Evolutionary conservation across 2,113 vertebrate genomes (phyloP).

Genomic region (Poicephalus gulielmi): DNA sequence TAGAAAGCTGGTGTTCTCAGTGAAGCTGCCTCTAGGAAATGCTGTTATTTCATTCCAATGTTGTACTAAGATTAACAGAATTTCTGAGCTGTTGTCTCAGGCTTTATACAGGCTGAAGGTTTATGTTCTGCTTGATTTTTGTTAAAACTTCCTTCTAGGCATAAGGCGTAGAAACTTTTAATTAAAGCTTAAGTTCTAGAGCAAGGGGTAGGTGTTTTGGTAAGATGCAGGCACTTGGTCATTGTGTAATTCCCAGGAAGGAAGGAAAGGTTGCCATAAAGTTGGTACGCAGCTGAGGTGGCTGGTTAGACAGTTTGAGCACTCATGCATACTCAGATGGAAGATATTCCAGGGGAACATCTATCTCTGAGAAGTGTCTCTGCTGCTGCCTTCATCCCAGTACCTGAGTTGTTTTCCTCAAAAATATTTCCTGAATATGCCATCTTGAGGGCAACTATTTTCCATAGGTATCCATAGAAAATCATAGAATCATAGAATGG

Average conservation of each 20-base stretch:
- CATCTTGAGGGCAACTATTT: not conserved
- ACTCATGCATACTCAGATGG: not conserved
- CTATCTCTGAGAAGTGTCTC: not conserved
- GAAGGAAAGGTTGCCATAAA: not conserved
- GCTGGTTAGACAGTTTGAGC: not conserved
- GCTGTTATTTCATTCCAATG: not conserved
- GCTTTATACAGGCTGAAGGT: not conserved
- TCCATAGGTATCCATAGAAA: not conserved
- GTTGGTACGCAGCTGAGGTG: not conserved
- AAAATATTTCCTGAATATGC: not conserved
- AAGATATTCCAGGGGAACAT: not conserved
- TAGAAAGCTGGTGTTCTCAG: not conserved
- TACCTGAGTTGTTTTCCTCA: not conserved
- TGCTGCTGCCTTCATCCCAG: not conserved
- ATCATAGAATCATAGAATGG: not conserved
- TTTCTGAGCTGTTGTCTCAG: not conserved
- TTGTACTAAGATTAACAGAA: not conserved
- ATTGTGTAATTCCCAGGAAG: not conserved
- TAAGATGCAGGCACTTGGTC: not conserved
- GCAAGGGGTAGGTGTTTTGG: not conserved
- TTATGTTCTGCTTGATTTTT: not conserved
- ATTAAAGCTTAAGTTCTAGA: constrained; percentile 24
- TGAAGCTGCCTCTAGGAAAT: constrained; percentile 2
- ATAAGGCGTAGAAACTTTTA: constrained; percentile 16
- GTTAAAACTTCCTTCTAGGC: constrained; percentile 39